A percentile compares a stretch with the other conserved stretches of the same genome.
These are phyloP conservation scores for Dilophus febrilis DNA, from an alignment of 2,888 invertebrate species.

Conservation along the genomic window DNA sequence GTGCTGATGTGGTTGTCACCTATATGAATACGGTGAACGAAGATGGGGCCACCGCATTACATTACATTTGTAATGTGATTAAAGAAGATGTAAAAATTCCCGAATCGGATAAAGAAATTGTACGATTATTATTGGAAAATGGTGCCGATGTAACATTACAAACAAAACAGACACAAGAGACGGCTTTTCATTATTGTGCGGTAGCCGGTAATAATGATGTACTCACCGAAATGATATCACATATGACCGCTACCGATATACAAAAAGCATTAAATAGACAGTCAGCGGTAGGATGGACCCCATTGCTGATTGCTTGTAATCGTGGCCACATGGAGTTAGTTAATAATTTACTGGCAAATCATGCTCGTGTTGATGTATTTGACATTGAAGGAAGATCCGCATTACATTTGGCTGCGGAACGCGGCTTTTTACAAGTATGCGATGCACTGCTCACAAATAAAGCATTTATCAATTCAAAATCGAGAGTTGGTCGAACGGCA, in stretches of 20 bases:
- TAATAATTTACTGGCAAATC: constrained; percentile 72
- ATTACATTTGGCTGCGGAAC: constrained; percentile 85
- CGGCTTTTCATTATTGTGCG: constrained; percentile 90
- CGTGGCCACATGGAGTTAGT: constrained; percentile 91
- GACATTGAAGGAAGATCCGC: constrained; percentile 92
- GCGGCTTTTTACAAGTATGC: constrained; percentile 78
- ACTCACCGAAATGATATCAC: constrained; percentile 80
- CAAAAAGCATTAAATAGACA: constrained; percentile 89
- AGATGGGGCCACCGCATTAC: constrained; percentile 86
- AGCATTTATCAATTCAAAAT: constrained; percentile 97
- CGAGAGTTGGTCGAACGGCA: constrained; percentile 90
- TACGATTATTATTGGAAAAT: constrained; percentile 73
- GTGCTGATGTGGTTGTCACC: constrained; percentile 58
- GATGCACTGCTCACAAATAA: constrained; percentile 83
- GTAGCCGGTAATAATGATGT: constrained; percentile 92
- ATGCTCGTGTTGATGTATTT: constrained; percentile 97
- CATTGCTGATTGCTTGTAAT: constrained; percentile 87
- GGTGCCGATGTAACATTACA: constrained; percentile 78
- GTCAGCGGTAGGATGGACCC: constrained; percentile 91
- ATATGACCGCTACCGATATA: constrained; percentile 78
- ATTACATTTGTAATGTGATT: constrained; percentile 82
- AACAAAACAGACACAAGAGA: constrained; percentile 76
- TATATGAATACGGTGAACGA: constrained; percentile 79
- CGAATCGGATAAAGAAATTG: constrained; percentile 68
- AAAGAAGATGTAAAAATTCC: constrained; percentile 60